Base-by-base conservation (phyloP, 2,888 invertebrate genomes). In the Trachelus tabidus region DNA sequence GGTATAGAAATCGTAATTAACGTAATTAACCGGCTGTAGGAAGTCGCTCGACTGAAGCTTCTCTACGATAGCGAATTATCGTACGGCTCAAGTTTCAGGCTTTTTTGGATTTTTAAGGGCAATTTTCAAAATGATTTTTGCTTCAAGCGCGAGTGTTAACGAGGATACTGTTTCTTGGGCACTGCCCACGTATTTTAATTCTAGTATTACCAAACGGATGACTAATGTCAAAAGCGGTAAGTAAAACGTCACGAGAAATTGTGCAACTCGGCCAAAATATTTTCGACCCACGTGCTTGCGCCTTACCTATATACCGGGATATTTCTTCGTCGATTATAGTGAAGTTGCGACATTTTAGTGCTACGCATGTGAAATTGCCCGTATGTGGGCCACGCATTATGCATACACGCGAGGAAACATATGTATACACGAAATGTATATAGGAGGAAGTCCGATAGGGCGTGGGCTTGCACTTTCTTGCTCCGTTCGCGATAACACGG, bases 241-340 rank as follows among this genome's bases (percentile, higher is more conserved):
- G 56, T 56, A 56, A 56, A 56, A 56, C 23, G 15, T 56, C 23
- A 56, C 23, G 9, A 56, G 23, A 23, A 71, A 71, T 71, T 71
- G 71, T 30, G 74, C 37, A 74, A 74, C 35, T 23, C 35, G 74
- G 37, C 74, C 74, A 74, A 74, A 74, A 74, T 74, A 30, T 23
- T 34, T n/a, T 33, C 74, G 74, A 23, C 74, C 74, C 74, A 74
- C 74, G 35, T 74, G 35, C 4, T 31, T 34, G 71, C 71, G 71
- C 71, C 15, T 71, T 71, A 34, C 71, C 23, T 56, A 23, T 33
- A 71, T 34, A 11, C 15, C 71, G 31, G 33, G 12, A n/a, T 15
- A n/a, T 74, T 34, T n/a, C 35, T 23, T 30, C n/a, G 37, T 30
- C 12, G 35, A 34, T 34, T 23, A 33, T 15, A 33, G 37, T 0